Evolutionary conservation across 2,888 invertebrate species (phyloP).

Genomic region (Euphydryas editha): DNA sequence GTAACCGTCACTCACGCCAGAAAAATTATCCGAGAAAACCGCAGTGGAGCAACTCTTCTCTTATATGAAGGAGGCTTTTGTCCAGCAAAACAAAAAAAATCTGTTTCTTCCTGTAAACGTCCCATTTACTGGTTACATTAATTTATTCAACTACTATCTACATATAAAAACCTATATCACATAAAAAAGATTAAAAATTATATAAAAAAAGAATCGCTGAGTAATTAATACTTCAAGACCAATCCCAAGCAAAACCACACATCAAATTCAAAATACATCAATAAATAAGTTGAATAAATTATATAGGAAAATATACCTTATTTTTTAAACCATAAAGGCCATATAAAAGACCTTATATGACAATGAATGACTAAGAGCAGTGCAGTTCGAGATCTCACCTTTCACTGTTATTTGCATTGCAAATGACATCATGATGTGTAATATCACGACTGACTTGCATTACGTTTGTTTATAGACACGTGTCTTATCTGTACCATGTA

Average conservation of each 20-base stretch:
- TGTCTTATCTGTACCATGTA: constrained; percentile 10
- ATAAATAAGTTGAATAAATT: not conserved
- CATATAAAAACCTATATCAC: too few relatives aligned
- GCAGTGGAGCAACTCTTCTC: too few relatives aligned
- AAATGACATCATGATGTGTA: constrained; percentile 44
- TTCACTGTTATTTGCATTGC: constrained; percentile 47
- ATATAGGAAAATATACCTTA: not conserved
- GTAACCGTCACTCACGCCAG: too few relatives aligned
- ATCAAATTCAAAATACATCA: not conserved
- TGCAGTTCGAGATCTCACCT: constrained; percentile 38
- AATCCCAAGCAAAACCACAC: not conserved
- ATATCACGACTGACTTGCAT: constrained; percentile 35
- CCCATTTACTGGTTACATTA: too few relatives aligned
- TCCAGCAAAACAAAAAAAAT: too few relatives aligned
- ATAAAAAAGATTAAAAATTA: too few relatives aligned
- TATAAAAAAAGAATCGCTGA: not conserved
- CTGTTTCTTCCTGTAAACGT: too few relatives aligned
- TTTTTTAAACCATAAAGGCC: not conserved
- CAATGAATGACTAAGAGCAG: constrained; percentile 33
- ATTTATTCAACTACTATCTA: too few relatives aligned
- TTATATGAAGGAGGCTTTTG: too few relatives aligned
- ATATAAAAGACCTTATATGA: not conserved
- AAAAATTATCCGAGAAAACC: too few relatives aligned
- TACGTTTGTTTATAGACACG: constrained; percentile 22
- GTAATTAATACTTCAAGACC: not conserved